Evolutionary conservation across 2,888 invertebrate species (phyloP), one percentile per base, ranked within the genome.

Genomic region (Tetheella fluctuosa): DNA sequence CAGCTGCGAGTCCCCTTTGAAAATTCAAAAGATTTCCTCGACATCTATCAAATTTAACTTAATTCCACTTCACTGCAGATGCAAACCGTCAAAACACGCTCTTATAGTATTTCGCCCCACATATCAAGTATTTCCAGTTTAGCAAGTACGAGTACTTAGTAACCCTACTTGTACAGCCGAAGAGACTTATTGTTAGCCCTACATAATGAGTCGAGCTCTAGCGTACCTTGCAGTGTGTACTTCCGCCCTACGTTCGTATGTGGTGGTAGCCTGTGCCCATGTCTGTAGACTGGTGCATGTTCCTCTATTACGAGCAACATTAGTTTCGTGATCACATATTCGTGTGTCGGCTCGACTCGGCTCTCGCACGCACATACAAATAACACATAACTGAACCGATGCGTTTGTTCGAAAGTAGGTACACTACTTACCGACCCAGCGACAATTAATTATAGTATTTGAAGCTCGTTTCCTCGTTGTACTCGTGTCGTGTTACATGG

Each of bases 81-180:
- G 48, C 48, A 48, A 2, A 20, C 20, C 20, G 48, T 17, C 20
- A 10, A n/a, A 2, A 10, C 48, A n/a, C 48, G 48, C 20, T 48
- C 48, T 10, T 20, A 10, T 48, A 48, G 10, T 48, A 48, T 48
- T 48, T 48, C 48, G 48, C 48, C 48, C 13, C 48, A n/a, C 48
- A 20, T 10, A 48, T 48, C 48, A 20, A 10, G 48, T 48, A 48
- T 48, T 48, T 48, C 48, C 48, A 48, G 48, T 48, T 48, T 48
- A 48, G 48, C 48, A n/a, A 48, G 48, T 48, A 48, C 48, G 3
- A 48, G 48, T 48, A 48, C 48, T 48, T 17, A 20, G 48, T 48
- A 48, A 17, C 48, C 48, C 20, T 0, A 48, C 17, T 42, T 7
- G 20, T 3, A 20, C 20, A 48, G 17, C 20, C 48, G 20, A 3